These are phyloP conservation scores for Chironomus tepperi DNA, from an alignment of 1,140 invertebrate species.

Conservation along the genomic window DNA sequence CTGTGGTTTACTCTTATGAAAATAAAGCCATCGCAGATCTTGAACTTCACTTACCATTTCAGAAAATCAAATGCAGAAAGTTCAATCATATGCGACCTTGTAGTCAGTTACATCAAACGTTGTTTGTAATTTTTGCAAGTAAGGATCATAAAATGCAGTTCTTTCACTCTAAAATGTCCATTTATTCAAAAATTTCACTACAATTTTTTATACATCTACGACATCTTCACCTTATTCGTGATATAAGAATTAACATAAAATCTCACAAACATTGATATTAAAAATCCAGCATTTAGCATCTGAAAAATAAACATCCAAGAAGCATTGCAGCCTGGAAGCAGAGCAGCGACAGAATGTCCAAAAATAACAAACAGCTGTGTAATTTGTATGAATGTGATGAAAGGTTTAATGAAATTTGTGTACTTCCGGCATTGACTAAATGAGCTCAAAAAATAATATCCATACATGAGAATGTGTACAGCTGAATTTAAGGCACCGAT, in stretches of 20 bases:
- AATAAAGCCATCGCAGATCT: no score
- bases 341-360: neutral
- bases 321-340: neutral
- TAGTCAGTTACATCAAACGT: no score
- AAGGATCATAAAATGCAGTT: no score
- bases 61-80: no score
- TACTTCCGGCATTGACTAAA: constrained; percentile 29
- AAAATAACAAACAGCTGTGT: neutral
- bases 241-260: constrained; percentile 1
- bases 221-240: no score
- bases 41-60: no score
- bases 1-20: no score
- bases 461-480: constrained; percentile 57
- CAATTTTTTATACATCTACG: neutral
- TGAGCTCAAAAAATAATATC: constrained; percentile 55
- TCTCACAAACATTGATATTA: constrained; percentile 21
- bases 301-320: neutral
- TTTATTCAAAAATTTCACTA: neutral
- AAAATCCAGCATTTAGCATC: neutral
- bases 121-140: no score
- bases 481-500: constrained; percentile 43
- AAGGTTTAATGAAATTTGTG: neutral
- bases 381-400: neutral
- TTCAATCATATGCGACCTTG: no score
- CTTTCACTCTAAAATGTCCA: no score